Evolutionary conservation across 2,113 vertebrate genomes (phyloP).

Genomic region (Crotalus horridus): DNA sequence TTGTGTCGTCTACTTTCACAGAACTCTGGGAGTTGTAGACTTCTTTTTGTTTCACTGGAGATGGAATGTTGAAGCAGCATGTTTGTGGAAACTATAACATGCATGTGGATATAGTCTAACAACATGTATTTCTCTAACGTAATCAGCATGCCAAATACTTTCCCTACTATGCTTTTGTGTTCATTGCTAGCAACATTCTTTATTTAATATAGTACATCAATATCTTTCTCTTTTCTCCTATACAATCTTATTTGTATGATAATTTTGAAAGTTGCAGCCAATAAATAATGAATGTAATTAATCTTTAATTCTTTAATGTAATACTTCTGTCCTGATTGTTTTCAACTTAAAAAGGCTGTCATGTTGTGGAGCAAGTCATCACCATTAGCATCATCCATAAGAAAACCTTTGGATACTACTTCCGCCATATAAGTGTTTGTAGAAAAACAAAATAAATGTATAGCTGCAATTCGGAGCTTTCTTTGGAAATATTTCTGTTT

Average conservation of each 20-base stretch:
- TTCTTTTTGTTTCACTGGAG: constrained; percentile 56
- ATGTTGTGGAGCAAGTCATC: background rate
- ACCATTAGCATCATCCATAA: background rate
- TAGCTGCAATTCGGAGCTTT: background rate
- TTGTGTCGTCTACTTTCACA: background rate
- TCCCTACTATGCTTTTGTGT: background rate
- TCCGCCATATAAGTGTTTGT: background rate
- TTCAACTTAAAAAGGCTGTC: background rate
- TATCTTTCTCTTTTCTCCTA: background rate
- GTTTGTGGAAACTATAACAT: background rate
- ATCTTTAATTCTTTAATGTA: background rate
- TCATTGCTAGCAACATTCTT: background rate
- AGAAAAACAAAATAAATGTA: background rate
- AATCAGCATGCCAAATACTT: background rate
- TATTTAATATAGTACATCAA: background rate
- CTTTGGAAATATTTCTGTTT: background rate
- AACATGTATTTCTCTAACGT: constrained; percentile 35
- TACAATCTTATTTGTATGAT: background rate
- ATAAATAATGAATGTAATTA: background rate
- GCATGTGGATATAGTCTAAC: constrained; percentile 32
- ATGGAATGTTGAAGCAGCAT: constrained; percentile 59
- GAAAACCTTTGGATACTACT: background rate
- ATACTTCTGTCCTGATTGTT: background rate
- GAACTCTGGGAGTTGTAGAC: background rate
- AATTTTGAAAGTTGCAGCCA: background rate